Conservation (phyloP, 2,113 vertebrate genomes). For the Crotophaga sulcirostris region DNA sequence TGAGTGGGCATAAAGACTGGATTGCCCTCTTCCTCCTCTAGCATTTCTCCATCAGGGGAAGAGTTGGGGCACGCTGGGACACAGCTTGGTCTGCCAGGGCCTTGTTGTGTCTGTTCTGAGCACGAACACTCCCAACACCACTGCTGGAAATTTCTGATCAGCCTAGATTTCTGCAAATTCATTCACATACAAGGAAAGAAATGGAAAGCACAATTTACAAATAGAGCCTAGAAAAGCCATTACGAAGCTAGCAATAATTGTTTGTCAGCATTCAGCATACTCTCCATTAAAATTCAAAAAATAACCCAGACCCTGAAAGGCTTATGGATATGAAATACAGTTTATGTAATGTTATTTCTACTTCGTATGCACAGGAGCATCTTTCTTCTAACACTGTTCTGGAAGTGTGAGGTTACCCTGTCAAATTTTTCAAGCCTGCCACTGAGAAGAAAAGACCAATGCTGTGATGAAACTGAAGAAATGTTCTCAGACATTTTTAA, state of each 20-base stretch:
- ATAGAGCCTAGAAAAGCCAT: neutral
- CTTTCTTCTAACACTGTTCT: neutral
- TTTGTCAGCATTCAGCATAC: neutral
- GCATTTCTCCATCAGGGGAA: neutral
- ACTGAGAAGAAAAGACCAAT: constrained; percentile 46
- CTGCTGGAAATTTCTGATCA: neutral
- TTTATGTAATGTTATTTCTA: constrained; percentile 30
- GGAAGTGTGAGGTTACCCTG: constrained; percentile 51
- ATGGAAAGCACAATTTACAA: neutral
- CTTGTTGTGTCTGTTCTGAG: neutral
- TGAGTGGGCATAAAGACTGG: neutral
- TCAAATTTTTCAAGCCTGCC: constrained; percentile 49
- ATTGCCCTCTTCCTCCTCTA: neutral
- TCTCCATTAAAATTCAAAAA: constrained; percentile 8
- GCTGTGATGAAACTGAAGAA: constrained; percentile 37
- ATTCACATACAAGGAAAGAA: neutral
- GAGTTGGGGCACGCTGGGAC: neutral
- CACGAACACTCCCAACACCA: neutral
- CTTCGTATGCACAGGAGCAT: constrained; percentile 48
- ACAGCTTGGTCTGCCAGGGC: neutral
- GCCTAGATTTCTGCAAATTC: neutral
- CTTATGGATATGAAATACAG: neutral
- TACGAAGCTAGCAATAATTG: neutral
- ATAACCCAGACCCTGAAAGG: neutral
- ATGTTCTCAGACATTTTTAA: constrained; percentile 22